These are phyloP conservation scores for Bos javanicus DNA, from an alignment of 2,113 vertebrate species.

Conservation along the genomic window DNA sequence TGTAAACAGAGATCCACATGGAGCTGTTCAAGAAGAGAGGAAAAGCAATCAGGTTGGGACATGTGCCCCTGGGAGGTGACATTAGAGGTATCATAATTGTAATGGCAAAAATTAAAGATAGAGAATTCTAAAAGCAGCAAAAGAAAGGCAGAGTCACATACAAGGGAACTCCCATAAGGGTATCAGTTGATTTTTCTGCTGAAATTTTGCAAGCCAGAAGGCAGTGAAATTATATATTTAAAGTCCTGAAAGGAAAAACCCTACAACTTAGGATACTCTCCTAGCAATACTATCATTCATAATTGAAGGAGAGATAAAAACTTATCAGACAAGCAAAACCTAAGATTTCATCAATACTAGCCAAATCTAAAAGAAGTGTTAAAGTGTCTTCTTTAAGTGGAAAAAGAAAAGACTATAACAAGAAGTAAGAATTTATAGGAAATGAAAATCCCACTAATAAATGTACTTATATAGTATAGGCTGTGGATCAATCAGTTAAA, in stretches of 20 bases:
- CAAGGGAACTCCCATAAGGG: neutral
- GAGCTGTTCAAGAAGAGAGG: neutral
- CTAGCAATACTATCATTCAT: neutral
- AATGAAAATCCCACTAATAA: neutral
- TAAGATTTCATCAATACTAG: neutral
- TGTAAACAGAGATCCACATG: neutral
- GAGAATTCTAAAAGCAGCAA: neutral
- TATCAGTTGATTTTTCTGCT: neutral
- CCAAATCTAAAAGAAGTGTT: neutral
- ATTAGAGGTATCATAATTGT: neutral
- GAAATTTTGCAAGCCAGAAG: neutral
- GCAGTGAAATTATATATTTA: neutral
- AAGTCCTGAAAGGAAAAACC: neutral
- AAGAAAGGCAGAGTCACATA: neutral
- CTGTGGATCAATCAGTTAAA: neutral
- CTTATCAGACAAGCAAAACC: neutral
- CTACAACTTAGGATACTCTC: neutral
- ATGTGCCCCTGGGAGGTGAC: neutral
- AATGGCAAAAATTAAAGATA: neutral
- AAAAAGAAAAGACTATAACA: neutral
- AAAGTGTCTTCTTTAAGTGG: neutral
- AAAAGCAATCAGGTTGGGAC: neutral
- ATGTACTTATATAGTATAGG: neutral
- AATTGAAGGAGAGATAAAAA: neutral
- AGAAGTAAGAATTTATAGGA: neutral